Percentiles rank a stretch among this genome's conserved stretches.
phyloP scores from a whole-genome alignment of 2,888 invertebrate species.

The Sarcophaga variegata region DNA sequence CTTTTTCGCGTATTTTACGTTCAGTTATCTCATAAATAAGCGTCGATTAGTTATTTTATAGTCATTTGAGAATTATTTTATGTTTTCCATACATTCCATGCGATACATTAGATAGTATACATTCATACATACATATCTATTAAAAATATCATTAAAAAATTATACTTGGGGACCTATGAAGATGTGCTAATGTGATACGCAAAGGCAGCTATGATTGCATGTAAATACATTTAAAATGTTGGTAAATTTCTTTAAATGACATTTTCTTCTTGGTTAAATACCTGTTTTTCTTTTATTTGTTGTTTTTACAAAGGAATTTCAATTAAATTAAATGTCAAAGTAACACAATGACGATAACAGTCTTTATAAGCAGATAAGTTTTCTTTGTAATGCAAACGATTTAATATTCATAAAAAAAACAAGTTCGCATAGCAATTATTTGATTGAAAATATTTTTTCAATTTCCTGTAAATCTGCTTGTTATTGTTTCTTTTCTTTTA shows the following conservation, averaged over 20 bases:
- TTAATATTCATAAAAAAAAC: slow-evolving; percentile 19
- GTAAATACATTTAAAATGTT: slow-evolving; percentile 29
- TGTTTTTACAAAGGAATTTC: slow-evolving; percentile 46
- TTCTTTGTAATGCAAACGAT: slow-evolving; percentile 27
- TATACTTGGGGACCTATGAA: background rate
- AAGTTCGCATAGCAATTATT: background rate
- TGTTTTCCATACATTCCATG: background rate
- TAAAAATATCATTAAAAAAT: background rate
- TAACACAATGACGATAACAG: slow-evolving; percentile 51
- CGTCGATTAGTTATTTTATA: slow-evolving; percentile 19
- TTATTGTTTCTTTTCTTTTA: too few relatives aligned
- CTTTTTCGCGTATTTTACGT: slow-evolving; percentile 12
- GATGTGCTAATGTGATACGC: background rate
- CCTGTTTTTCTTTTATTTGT: background rate
- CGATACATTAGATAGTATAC: too few relatives aligned
- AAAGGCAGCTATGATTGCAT: background rate
- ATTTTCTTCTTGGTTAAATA: slow-evolving; percentile 23
- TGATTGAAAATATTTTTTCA: slow-evolving; percentile 7
- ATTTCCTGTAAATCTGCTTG: too few relatives aligned
- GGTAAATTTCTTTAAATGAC: slow-evolving; percentile 27
- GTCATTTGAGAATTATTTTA: slow-evolving; percentile 37
- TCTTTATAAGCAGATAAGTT: slow-evolving; percentile 30
- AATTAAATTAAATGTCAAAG: slow-evolving; percentile 62
- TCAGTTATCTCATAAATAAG: slow-evolving; percentile 5
- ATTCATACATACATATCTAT: background rate